These are phyloP conservation scores for Ptychochromis oligacanthus DNA, from an alignment of 2,113 vertebrate genomes.

Conservation along the genomic window DNA sequence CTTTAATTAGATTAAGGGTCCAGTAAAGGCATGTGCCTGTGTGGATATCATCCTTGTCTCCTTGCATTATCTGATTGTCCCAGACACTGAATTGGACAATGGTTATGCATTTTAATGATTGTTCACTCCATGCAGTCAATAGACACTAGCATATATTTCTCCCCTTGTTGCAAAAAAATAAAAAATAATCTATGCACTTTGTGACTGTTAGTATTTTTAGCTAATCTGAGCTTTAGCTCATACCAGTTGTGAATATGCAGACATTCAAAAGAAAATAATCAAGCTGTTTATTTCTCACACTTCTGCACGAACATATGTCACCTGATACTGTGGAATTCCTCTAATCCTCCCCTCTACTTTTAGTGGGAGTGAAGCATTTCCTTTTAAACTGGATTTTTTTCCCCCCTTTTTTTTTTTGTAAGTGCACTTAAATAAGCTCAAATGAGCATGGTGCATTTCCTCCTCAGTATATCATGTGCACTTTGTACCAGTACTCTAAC, in stretches of 20 bases:
- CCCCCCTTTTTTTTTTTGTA: slow-evolving; percentile 60
- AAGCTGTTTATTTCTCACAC: slow-evolving; percentile 78
- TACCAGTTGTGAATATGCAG: slow-evolving; percentile 31
- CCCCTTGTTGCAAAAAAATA: neutral
- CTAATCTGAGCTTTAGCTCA: neutral
- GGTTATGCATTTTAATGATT: slow-evolving; percentile 64
- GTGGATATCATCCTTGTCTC: slow-evolving; percentile 70
- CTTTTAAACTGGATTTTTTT: slow-evolving; percentile 70
- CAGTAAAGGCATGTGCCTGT: slow-evolving; percentile 78
- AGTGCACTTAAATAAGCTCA: slow-evolving; percentile 56
- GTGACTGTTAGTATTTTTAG: neutral
- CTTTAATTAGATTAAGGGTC: slow-evolving; percentile 87
- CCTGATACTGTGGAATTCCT: slow-evolving; percentile 78
- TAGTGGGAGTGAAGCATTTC: slow-evolving; percentile 65
- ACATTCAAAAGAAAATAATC: slow-evolving; percentile 46
- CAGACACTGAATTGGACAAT: slow-evolving; percentile 60
- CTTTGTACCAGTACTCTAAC: neutral
- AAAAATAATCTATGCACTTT: neutral
- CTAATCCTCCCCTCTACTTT: slow-evolving; percentile 76
- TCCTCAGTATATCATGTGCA: slow-evolving; percentile 15
- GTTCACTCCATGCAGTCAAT: slow-evolving; percentile 36
- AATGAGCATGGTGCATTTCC: slow-evolving; percentile 40
- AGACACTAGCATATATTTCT: slow-evolving; percentile 44
- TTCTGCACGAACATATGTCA: slow-evolving; percentile 80
- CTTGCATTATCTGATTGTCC: slow-evolving; percentile 76